A percentile compares a stretch with the other conserved stretches of the same genome.
Conservation (phyloP, 2,113 vertebrate species). For the Pyrgilauda ruficollis region DNA sequence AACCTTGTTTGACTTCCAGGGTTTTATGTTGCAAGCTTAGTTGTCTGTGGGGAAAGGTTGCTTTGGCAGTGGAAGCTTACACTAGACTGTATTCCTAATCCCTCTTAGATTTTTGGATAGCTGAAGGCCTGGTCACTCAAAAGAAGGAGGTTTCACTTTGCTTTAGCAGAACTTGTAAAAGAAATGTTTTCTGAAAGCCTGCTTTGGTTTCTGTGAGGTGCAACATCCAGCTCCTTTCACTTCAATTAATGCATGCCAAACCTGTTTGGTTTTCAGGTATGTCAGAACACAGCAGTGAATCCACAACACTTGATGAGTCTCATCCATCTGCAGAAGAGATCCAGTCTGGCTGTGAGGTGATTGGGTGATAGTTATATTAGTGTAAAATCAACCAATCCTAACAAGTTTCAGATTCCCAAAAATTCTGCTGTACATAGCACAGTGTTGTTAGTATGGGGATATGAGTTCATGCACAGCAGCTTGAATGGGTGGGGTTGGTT, state of each 20-base stretch:
- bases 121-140: neutral
- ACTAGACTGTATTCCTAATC: neutral
- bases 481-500: neutral
- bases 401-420: conserved; percentile 20
- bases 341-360: conserved; percentile 74
- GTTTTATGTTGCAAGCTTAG: neutral
- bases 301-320: conserved; percentile 64
- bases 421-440: neutral
- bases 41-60: neutral
- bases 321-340: conserved; percentile 69
- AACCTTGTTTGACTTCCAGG: neutral
- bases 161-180: neutral
- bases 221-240: neutral
- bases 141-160: neutral
- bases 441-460: neutral
- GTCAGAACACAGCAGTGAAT: conserved; percentile 70
- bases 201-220: neutral
- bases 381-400: conserved; percentile 23
- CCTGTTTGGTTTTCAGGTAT: conserved; percentile 78
- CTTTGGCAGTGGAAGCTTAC: neutral
- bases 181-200: neutral
- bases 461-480: neutral
- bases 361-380: conserved; percentile 29
- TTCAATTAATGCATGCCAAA: conserved; percentile 61
- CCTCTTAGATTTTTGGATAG: neutral